phyloP scores from a whole-genome alignment of 30 jellyfish, hydroid and myxozoan species.

The Catostylus mosaicus region DNA sequence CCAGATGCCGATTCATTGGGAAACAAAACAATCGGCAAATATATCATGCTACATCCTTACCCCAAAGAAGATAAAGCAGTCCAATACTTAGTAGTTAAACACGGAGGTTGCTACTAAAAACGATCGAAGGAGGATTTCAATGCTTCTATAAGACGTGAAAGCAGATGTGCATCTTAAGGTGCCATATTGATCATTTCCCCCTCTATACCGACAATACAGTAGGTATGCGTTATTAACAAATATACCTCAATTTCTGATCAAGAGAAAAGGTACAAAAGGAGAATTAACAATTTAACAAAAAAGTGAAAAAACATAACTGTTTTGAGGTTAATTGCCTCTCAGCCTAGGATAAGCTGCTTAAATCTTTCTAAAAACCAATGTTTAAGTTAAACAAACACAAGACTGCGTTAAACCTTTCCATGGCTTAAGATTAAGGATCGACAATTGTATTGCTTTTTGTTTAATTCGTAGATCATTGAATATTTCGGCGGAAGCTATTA shows the following conservation, averaged over 20 bases:
- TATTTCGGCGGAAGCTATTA: slow-evolving; percentile 14
- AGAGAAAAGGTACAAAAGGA: neutral
- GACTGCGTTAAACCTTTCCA: neutral
- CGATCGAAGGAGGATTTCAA: too few species aligned
- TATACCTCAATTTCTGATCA: neutral
- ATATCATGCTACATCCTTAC: too few species aligned
- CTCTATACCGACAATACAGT: too few species aligned
- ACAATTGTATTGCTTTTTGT: neutral
- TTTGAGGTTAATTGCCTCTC: neutral
- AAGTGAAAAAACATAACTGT: neutral
- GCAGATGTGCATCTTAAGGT: too few species aligned
- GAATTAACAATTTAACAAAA: neutral
- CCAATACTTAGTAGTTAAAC: too few species aligned
- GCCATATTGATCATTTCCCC: too few species aligned
- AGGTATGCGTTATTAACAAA: too few species aligned
- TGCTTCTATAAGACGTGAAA: too few species aligned
- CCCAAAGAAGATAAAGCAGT: too few species aligned
- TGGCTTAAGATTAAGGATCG: neutral
- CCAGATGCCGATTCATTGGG: too few species aligned
- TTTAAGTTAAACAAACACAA: neutral
- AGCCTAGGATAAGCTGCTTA: neutral
- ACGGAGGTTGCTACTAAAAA: too few species aligned
- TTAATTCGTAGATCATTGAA: neutral
- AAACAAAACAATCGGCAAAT: too few species aligned
- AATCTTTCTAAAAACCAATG: neutral